A percentile compares a stretch with the other conserved stretches of the same genome.
phyloP scores from a whole-genome alignment of 2,888 invertebrate species.

The Archips crataeganus region DNA sequence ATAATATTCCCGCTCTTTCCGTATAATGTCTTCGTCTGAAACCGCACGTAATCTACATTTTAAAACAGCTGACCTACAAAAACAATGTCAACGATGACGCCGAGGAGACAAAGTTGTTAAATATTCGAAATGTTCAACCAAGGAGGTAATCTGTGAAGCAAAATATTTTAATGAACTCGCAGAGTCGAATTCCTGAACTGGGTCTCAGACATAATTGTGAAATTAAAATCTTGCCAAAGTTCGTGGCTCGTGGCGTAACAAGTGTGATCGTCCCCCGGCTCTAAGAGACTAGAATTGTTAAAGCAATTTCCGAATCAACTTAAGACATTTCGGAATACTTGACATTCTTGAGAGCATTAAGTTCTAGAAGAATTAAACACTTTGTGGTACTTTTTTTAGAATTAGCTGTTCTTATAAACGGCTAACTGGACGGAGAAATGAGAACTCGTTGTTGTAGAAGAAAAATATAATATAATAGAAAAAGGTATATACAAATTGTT shows the following conservation, averaged over 20 bases:
- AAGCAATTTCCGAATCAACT: conserved; percentile 35
- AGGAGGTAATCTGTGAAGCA: conserved; percentile 60
- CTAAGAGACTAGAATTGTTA: conserved; percentile 43
- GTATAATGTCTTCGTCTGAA: background rate
- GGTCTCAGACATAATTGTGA: conserved; percentile 61
- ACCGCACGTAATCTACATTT: conserved; percentile 10
- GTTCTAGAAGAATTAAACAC: background rate
- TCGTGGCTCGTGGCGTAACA: conserved; percentile 48
- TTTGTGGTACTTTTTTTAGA: background rate
- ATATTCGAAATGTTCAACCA: conserved; percentile 55
- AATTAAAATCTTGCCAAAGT: conserved; percentile 62
- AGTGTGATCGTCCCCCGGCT: conserved; percentile 50
- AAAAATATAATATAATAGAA: too few relatives aligned
- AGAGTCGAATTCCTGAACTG: conserved; percentile 59
- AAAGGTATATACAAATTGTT: too few relatives aligned
- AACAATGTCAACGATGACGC: conserved; percentile 14
- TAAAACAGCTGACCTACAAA: conserved; percentile 22
- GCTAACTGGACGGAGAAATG: too few relatives aligned
- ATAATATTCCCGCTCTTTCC: background rate
- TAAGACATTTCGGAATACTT: conserved; percentile 25
- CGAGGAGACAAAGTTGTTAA: conserved; percentile 48
- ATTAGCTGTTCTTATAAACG: background rate
- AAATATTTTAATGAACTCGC: conserved; percentile 76
- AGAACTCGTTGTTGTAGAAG: too few relatives aligned
- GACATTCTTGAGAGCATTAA: conserved; percentile 6